Evolutionary conservation across 2,113 vertebrate genomes (phyloP).

Genomic region (Cyanoramphus novaezelandiae): DNA sequence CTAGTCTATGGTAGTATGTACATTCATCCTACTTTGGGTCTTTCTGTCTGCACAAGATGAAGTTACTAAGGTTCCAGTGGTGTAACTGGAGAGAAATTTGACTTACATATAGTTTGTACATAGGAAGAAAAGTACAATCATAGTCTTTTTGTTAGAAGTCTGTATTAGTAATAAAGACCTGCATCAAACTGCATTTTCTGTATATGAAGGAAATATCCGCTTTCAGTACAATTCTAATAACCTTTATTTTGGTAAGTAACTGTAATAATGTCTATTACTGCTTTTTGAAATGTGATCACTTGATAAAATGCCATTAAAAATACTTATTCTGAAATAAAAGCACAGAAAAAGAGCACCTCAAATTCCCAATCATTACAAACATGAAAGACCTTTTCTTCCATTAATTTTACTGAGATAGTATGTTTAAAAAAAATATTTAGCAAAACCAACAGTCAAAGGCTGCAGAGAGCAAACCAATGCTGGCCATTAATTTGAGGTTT

Average conservation of each 20-base stretch:
- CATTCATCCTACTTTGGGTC: background rate
- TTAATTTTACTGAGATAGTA: background rate
- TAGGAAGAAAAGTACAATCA: background rate
- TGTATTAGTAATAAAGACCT: background rate
- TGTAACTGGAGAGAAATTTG: background rate
- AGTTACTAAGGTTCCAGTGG: background rate
- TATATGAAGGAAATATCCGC: background rate
- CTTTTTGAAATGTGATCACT: background rate
- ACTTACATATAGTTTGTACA: background rate
- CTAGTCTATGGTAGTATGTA: background rate
- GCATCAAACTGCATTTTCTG: background rate
- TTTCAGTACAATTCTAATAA: background rate
- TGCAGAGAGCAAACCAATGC: background rate
- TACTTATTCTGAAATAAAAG: background rate
- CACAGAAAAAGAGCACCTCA: background rate
- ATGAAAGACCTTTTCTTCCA: background rate
- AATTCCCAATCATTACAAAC: background rate
- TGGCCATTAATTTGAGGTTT: background rate
- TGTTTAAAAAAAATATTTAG: background rate
- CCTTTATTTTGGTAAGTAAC: background rate
- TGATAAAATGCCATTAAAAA: background rate
- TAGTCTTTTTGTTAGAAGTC: background rate
- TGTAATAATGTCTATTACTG: background rate
- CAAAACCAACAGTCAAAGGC: background rate
- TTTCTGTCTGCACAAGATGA: background rate